Base-by-base conservation (phyloP, 2,888 invertebrate genomes). In the Synanthedon tipuliformis region DNA sequence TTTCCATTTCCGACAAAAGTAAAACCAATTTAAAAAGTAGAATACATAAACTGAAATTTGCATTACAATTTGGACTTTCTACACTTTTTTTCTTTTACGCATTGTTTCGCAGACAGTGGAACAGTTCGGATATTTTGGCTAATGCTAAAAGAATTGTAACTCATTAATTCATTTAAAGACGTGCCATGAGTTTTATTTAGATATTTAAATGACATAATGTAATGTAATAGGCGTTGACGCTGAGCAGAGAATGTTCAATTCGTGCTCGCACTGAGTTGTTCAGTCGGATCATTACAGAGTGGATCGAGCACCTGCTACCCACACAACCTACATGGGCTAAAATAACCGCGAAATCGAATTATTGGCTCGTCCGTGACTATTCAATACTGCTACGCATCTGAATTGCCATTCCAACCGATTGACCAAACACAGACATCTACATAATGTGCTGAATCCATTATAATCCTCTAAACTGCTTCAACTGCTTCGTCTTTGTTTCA, bases 291-390 rank as follows among this genome's bases (percentile, higher is more conserved):
- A 77, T 76, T 74, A 73, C 69, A 71, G 73, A 68, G 64, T 64
- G 52, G 55, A 59, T 63, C 59, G 61, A 55, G 66, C 78, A 84
- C 81, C 85, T 86, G 85, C 69, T 75, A 59, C 74, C 68, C 64
- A 58, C 61, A 65, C 67, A 66, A 68, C 64, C 72, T 69, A 73
- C 71, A 75, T 73, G 73, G 71, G 74, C 75, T 79, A 75, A 80
- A 84, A 83, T 81, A 78, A 80, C 84, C 85, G 73, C 78, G 70
- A 80, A 83, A 84, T 82, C 79, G 81, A 82, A 79, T 84, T 81
- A 84, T 78, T 80, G 75, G 69, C 69, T 61, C 68, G 73, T 70
- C 67, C 73, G 66, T 69, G 64, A 61, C 71, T 68, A 76, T 78
- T 75, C 77, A 75, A 71, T 75, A 70, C 68, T 64, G 70, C 69